These are phyloP conservation scores for Bombycilla garrulus DNA, from an alignment of 2,113 vertebrate species.

Conservation along the genomic window DNA sequence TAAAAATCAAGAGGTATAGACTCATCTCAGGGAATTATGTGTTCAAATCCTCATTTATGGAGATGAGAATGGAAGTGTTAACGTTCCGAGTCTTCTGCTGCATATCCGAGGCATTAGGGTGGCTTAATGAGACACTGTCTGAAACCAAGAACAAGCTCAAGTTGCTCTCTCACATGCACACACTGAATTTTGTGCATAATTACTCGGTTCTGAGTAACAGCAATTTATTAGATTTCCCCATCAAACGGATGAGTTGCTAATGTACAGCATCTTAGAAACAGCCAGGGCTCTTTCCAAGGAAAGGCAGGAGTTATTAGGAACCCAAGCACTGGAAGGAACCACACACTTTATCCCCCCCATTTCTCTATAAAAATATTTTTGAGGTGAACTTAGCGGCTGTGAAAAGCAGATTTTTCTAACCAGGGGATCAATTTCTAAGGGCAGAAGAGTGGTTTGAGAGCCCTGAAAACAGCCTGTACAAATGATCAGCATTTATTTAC, in stretches of 20 bases:
- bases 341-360: neutral
- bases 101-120: constrained; percentile 38
- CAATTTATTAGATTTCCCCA: constrained; percentile 44
- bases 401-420: constrained; percentile 23
- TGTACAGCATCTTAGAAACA: neutral
- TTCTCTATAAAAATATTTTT: neutral
- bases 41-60: constrained; percentile 61
- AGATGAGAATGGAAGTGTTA: constrained; percentile 57
- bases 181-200: constrained; percentile 26
- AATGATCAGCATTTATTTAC: neutral
- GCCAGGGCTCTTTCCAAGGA: neutral
- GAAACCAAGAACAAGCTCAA: constrained; percentile 41
- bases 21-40: constrained; percentile 69
- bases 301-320: neutral
- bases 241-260: neutral
- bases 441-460: neutral
- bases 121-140: constrained; percentile 59
- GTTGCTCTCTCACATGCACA: neutral
- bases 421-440: neutral
- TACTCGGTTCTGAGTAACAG: constrained; percentile 46
- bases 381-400: neutral
- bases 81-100: constrained; percentile 22
- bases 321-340: neutral
- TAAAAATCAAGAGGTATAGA: constrained; percentile 71
- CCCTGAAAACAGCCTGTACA: neutral